Conservation (phyloP, 1,140 invertebrate species). For the Drosophila varians region DNA sequence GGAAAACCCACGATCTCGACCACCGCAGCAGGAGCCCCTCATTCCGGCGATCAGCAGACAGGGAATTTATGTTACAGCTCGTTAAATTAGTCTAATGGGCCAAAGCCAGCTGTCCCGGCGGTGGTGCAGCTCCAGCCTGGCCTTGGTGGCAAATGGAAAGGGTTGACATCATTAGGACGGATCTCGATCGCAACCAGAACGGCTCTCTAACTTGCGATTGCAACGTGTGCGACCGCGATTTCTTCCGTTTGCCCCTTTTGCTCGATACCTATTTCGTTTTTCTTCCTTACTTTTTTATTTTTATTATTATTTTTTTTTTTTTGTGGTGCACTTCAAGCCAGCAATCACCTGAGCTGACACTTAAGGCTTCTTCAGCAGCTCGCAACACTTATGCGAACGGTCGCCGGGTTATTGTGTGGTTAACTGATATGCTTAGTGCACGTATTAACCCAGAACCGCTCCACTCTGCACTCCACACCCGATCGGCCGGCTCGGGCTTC, state of each 20-base stretch:
- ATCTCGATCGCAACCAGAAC: conserved; percentile 29
- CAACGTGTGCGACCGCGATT: conserved; percentile 45
- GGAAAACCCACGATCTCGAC: conserved; percentile 55
- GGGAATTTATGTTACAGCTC: conserved; percentile 77
- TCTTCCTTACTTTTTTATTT: background rate
- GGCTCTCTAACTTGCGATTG: conserved; percentile 4
- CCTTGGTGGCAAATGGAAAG: conserved; percentile 24
- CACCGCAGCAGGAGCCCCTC: conserved; percentile 71
- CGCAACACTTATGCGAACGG: conserved; percentile 74
- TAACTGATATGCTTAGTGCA: conserved; percentile 81
- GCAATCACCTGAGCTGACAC: conserved; percentile 76
- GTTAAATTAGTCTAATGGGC: conserved; percentile 78
- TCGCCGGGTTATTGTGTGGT: conserved; percentile 74
- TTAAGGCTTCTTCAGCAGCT: conserved; percentile 81
- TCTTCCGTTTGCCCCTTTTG: conserved; percentile 9
- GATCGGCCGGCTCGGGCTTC: conserved; percentile 44
- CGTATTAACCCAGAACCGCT: conserved; percentile 70
- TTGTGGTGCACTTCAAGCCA: conserved; percentile 36
- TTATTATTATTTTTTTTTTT: too few species aligned
- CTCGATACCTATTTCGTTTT: background rate
- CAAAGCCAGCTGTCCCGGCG: conserved; percentile 51
- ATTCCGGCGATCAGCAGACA: conserved; percentile 32
- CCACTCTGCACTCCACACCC: conserved; percentile 38
- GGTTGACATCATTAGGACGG: conserved; percentile 56
- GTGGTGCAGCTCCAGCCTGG: conserved; percentile 15